phyloP scores from a whole-genome alignment of 2,113 vertebrate species.

The Eclectus roratus region DNA sequence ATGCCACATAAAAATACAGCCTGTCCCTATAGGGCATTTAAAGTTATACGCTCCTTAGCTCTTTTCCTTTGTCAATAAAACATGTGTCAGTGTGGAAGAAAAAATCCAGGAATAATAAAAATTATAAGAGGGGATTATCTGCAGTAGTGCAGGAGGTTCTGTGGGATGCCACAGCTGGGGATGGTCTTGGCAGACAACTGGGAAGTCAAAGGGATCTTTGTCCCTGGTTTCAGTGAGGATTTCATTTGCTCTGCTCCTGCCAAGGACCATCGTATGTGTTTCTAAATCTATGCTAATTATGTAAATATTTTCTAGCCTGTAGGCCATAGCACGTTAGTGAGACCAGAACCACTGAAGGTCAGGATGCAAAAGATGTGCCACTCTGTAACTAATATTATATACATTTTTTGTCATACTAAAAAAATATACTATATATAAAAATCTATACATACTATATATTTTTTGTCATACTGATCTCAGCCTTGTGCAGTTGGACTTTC shows the following conservation, averaged over 20 bases:
- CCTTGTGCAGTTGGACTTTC: not conserved
- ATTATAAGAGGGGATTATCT: not conserved
- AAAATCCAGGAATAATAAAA: not conserved
- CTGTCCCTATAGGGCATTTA: not conserved
- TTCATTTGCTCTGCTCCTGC: not conserved
- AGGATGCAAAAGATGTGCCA: not conserved
- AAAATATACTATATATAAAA: not conserved
- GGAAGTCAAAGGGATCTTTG: not conserved
- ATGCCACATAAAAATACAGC: conserved; percentile 12
- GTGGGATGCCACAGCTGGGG: not conserved
- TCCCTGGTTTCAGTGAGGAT: not conserved
- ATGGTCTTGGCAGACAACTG: not conserved
- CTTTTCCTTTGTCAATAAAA: not conserved
- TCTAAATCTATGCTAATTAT: not conserved
- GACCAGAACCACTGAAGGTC: not conserved
- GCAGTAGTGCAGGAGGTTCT: not conserved
- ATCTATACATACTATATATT: not conserved
- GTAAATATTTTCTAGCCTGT: not conserved
- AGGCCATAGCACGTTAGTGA: not conserved
- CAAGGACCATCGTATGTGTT: not conserved
- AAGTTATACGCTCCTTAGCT: not conserved
- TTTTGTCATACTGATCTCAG: not conserved
- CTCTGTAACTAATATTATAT: not conserved
- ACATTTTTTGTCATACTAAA: not conserved
- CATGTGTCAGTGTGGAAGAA: not conserved